A percentile compares a stretch with the other conserved stretches of the same genome.
Conservation (phyloP, 2,113 vertebrate species). For the Cervus canadensis region DNA sequence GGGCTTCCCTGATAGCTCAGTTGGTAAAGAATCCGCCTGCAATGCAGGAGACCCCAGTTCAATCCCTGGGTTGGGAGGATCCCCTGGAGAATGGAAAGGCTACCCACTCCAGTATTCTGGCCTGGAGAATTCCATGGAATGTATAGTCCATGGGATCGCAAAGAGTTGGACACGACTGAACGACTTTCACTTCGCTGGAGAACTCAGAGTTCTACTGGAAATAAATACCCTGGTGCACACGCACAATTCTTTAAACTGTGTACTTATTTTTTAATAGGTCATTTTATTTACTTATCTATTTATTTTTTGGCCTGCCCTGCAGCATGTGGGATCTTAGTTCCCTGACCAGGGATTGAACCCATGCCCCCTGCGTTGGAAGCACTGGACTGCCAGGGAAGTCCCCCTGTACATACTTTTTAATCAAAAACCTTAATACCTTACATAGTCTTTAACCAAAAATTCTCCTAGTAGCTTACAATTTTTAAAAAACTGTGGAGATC, state of each 20-base stretch:
- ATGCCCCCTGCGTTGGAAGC: background rate
- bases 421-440: background rate
- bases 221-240: background rate
- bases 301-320: background rate
- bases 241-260: background rate
- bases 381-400: background rate
- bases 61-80: background rate
- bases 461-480: background rate
- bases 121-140: background rate
- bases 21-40: background rate
- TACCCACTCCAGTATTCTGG: background rate
- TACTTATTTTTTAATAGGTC: background rate
- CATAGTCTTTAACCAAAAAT: background rate
- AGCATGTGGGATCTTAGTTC: background rate
- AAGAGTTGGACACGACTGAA: background rate
- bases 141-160: background rate
- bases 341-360: background rate
- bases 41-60: background rate
- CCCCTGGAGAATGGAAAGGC: background rate
- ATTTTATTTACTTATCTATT: background rate
- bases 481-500: background rate
- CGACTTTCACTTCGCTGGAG: background rate
- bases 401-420: background rate
- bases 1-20: background rate
- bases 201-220: background rate